Percentiles rank a stretch among this genome's conserved stretches.
Conservation (phyloP, 2,888 invertebrate genomes). For the Trichopria drosophilae region DNA sequence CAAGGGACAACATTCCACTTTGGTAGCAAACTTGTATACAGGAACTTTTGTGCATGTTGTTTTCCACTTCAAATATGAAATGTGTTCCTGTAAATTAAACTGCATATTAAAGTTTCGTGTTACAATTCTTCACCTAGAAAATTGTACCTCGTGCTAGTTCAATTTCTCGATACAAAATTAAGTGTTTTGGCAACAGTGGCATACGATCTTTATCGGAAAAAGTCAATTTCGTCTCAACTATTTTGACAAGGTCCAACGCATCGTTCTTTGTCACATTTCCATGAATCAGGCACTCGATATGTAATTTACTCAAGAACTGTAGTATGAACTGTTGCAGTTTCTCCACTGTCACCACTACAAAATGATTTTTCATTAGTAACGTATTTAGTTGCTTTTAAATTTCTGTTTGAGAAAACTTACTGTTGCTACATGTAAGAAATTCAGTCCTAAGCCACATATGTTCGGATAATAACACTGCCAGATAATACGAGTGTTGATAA, state of each 20-base stretch:
- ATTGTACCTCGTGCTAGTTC: conserved; percentile 79
- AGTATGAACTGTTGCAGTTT: conserved; percentile 77
- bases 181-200: conserved; percentile 81
- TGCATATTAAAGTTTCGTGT: conserved; percentile 3
- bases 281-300: conserved; percentile 86
- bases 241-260: conserved; percentile 71
- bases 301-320: conserved; percentile 78
- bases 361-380: conserved; percentile 13
- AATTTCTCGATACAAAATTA: conserved; percentile 79
- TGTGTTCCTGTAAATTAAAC: conserved; percentile 69
- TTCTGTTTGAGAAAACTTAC: conserved; percentile 59
- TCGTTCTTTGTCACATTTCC: conserved; percentile 81
- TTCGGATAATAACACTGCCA: conserved; percentile 80
- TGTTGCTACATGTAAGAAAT: conserved; percentile 75
- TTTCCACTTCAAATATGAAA: conserved; percentile 75
- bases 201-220: conserved; percentile 55
- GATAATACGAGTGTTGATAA: conserved; percentile 85
- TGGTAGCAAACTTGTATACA: conserved; percentile 87
- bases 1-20: conserved; percentile 75
- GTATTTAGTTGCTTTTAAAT: neutral
- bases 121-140: conserved; percentile 1
- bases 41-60: conserved; percentile 85
- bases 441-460: conserved; percentile 89
- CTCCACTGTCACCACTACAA: conserved; percentile 76
- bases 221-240: conserved; percentile 69